Evolutionary conservation across 2,797 vertebrate genomes (phyloP).

Genomic region (Chromobotia macracanthus): DNA sequence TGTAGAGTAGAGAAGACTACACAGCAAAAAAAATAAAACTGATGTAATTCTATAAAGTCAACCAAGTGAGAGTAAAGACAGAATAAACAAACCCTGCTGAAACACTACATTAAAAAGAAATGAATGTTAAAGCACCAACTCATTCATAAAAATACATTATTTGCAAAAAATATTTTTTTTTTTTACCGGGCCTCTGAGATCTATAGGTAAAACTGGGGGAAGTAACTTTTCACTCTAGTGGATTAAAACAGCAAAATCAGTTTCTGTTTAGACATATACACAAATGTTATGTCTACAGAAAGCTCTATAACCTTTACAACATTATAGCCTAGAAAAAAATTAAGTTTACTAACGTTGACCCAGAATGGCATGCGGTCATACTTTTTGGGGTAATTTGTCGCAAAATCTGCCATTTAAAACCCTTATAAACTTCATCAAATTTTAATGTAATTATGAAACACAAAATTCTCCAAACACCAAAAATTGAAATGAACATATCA

Average conservation of each 20-base stretch:
- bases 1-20: constrained; percentile 34
- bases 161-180: neutral
- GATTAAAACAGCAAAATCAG: neutral
- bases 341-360: neutral
- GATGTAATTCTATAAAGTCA: constrained; percentile 30
- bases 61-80: neutral
- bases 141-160: neutral
- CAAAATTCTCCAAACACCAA: neutral
- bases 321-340: neutral
- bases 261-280: neutral
- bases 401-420: neutral
- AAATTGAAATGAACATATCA: neutral
- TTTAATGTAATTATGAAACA: too few relatives aligned
- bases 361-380: too few relatives aligned
- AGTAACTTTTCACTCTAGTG: neutral
- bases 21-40: constrained; percentile 36
- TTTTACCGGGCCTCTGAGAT: neutral
- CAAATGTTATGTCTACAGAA: neutral
- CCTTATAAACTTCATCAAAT: too few relatives aligned
- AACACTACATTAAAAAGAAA: neutral
- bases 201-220: neutral
- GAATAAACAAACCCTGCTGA: neutral
- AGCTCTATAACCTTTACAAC: neutral
- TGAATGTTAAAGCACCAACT: neutral
- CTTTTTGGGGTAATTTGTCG: neutral